Base-by-base conservation (phyloP, 2,888 invertebrate genomes). In the Taphrorychus bicolor region DNA sequence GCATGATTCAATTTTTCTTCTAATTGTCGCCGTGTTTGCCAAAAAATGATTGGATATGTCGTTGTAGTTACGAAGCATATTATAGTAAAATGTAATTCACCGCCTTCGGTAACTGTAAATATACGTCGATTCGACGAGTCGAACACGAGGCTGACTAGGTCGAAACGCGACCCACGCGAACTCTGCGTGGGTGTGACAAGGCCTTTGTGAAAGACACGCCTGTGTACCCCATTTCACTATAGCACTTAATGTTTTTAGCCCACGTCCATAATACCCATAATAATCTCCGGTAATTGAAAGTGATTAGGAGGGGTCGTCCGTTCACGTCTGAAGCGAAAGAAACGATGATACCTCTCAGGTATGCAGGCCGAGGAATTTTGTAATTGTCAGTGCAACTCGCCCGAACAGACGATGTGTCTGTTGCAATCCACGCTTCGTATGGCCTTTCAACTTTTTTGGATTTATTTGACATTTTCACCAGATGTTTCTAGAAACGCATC, bases 191-290 rank as follows among this genome's bases (percentile, higher is more conserved):
- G 66, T 56, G 52, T 49, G 60, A 66, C 66, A 66, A 66, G 66
- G 66, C 54, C 66, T 66, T 66, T 66, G 24, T 23, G 49, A 65
- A 59, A 48, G 64, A 58, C 64, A 42, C 58, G 58, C 64, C 64
- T 59, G 21, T 64, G 41, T 64, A 64, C 51, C 58, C 63, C 48
- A 64, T 64, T 40, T 24, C 24, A 32, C 22, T 18, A 52, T 23
- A 17, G 40, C 41, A 19, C 3, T 54, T 40, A 2, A 40, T 45
- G 45, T 63, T 24, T 58, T 49, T 51, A 57, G 58, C 63, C 63
- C 58, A 63, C 63, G 51, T 51, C 7, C 51, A 21, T 17, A 45
- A 45, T 17, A 17, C 18, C 18, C 17, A 24, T 60, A 51, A 45
- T 45, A 45, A 32, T 45, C 48, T 45, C 17, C 22, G 23, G 42